Conservation (phyloP, 1,140 invertebrate species). For the Drosophila persimilis region DNA sequence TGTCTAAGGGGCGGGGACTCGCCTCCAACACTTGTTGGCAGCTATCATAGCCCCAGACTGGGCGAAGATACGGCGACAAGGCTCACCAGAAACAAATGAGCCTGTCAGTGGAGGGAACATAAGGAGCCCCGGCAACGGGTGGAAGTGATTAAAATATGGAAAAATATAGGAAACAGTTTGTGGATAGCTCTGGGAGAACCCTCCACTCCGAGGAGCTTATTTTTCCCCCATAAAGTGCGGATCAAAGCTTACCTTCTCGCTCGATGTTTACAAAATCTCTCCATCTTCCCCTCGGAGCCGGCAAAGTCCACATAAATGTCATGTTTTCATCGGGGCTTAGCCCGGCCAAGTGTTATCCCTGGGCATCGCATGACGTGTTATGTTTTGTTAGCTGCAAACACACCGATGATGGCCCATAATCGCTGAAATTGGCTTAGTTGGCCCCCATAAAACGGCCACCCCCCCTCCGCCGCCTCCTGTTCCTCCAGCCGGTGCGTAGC, state of each 20-base stretch:
- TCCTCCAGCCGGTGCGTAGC: constrained; percentile 63
- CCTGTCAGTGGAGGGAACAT: constrained; percentile 50
- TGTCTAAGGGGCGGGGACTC: constrained; percentile 27
- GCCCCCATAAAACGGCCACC: constrained; percentile 59
- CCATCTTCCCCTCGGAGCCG: neutral
- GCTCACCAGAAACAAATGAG: constrained; percentile 72
- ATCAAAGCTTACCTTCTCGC: constrained; percentile 19
- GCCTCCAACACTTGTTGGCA: constrained; percentile 66
- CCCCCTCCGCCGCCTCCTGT: neutral
- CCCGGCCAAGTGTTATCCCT: constrained; percentile 43
- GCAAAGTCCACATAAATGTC: constrained; percentile 47
- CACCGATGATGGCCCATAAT: constrained; percentile 69
- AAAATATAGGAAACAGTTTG: constrained; percentile 5
- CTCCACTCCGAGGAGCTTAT: neutral
- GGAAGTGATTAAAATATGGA: constrained; percentile 25
- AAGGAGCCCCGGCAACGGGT: constrained; percentile 29
- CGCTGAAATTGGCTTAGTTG: constrained; percentile 74
- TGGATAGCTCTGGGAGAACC: neutral
- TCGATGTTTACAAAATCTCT: constrained; percentile 30
- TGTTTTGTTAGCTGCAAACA: constrained; percentile 79
- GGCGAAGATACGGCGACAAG: constrained; percentile 40
- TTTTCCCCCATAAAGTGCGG: constrained; percentile 11
- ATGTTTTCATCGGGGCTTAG: constrained; percentile 57
- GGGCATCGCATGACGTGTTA: constrained; percentile 33
- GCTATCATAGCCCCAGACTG: constrained; percentile 59